Evolutionary conservation across 2,113 vertebrate species (phyloP).

Genomic region (Melanerpes aurifrons): DNA sequence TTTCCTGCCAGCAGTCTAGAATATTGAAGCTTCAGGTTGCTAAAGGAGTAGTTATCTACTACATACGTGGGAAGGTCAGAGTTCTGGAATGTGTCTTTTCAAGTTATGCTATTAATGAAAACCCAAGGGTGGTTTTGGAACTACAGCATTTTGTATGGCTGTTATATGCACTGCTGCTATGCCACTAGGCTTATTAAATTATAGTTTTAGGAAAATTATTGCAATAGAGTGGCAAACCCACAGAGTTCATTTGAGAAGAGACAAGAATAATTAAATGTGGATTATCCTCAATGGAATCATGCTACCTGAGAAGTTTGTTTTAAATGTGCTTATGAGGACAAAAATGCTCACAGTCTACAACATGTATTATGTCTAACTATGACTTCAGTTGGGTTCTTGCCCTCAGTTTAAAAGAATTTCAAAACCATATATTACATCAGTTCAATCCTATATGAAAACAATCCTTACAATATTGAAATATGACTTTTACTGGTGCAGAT

Average conservation of each 20-base stretch:
- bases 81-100: background rate
- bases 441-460: background rate
- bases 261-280: slow-evolving; percentile 47
- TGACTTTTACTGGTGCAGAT: background rate
- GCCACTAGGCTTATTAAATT: slow-evolving; percentile 17
- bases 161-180: slow-evolving; percentile 13
- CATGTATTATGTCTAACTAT: background rate
- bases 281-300: slow-evolving; percentile 25
- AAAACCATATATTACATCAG: background rate
- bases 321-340: slow-evolving; percentile 5
- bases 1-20: background rate
- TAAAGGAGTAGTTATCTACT: background rate
- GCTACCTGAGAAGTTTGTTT: slow-evolving; percentile 22
- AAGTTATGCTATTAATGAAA: background rate
- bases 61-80: background rate
- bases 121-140: background rate
- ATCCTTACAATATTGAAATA: background rate
- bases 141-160: background rate
- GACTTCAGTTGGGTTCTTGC: slow-evolving; percentile 32
- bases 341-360: slow-evolving; percentile 17
- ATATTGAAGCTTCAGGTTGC: background rate
- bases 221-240: background rate
- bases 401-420: slow-evolving; percentile 48
- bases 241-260: background rate
- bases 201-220: background rate